These are phyloP conservation scores for Anolis carolinensis DNA, from an alignment of 2,113 vertebrate species.

Conservation along the genomic window DNA sequence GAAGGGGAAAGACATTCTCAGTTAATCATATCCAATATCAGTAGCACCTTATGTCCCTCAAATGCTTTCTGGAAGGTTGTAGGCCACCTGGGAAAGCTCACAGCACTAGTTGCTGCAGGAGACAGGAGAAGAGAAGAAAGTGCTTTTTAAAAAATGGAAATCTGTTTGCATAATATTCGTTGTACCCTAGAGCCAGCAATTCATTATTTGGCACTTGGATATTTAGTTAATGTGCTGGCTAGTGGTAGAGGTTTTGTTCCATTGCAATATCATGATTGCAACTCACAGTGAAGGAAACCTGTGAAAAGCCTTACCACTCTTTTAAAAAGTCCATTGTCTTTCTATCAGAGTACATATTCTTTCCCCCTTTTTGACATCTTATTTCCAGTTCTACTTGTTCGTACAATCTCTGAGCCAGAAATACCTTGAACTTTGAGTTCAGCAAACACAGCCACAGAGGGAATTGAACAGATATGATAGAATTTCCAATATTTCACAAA, in stretches of 20 bases:
- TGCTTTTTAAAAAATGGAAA: background rate
- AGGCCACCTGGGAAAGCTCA: background rate
- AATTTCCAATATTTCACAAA: conserved; percentile 3
- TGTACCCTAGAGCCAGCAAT: background rate
- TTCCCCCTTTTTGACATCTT: conserved; percentile 12
- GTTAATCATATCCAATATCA: background rate
- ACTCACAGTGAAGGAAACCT: background rate
- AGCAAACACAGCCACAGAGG: background rate
- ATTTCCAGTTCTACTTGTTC: conserved; percentile 10
- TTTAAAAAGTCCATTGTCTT: background rate
- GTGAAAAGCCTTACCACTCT: background rate
- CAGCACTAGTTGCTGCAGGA: background rate
- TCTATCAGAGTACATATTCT: background rate
- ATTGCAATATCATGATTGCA: background rate
- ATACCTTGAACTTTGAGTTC: background rate
- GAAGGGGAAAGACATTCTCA: background rate
- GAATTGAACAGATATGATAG: background rate
- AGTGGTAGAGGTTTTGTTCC: background rate
- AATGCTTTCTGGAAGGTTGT: background rate
- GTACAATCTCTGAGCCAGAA: conserved; percentile 15
- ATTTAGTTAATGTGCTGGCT: background rate
- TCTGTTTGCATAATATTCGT: background rate
- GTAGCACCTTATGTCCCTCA: background rate
- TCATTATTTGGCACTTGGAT: background rate
- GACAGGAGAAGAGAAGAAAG: background rate